Percentiles rank a stretch among this genome's conserved stretches.
Evolutionary conservation across 2,888 invertebrate genomes (phyloP).

Genomic region (Trichopoda pennipes): DNA sequence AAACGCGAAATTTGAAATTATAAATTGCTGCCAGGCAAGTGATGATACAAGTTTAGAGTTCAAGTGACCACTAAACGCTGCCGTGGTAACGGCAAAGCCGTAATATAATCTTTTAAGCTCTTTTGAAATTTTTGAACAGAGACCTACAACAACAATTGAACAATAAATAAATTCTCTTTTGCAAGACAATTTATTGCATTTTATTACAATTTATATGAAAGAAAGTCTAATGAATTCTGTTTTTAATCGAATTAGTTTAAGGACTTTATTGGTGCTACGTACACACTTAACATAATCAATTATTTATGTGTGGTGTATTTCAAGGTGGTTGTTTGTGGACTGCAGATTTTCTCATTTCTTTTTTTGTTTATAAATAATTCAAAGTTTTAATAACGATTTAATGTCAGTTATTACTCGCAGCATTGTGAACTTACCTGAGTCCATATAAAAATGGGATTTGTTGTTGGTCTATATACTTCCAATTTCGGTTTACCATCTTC

Average conservation of each 20-base stretch:
- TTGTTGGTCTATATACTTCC: conserved; percentile 83
- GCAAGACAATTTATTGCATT: conserved; percentile 59
- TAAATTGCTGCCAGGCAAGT: conserved; percentile 17
- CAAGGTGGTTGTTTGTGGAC: not conserved
- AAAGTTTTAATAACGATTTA: no score
- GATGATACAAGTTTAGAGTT: conserved; percentile 62
- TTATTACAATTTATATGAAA: conserved; percentile 57
- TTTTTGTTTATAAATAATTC: not conserved
- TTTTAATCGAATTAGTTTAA: conserved; percentile 60
- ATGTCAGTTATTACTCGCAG: no score
- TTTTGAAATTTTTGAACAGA: conserved; percentile 40
- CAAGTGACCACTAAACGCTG: conserved; percentile 61
- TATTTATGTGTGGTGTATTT: not conserved
- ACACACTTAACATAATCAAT: conserved; percentile 16
- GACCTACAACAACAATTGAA: conserved; percentile 23
- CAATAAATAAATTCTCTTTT: conserved; percentile 56
- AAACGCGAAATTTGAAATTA: conserved; percentile 24
- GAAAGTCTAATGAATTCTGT: conserved; percentile 40
- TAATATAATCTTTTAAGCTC: conserved; percentile 36
- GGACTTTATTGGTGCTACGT: conserved; percentile 15
- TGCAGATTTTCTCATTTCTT: not conserved
- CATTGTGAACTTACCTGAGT: conserved; percentile 80
- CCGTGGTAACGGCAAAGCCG: conserved; percentile 42
- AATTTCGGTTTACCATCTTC: conserved; percentile 83
- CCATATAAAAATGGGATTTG: conserved; percentile 82